A percentile compares a stretch with the other conserved stretches of the same genome.
phyloP scores from a whole-genome alignment of 2,113 vertebrate genomes.

The Leptosomus discolor region DNA sequence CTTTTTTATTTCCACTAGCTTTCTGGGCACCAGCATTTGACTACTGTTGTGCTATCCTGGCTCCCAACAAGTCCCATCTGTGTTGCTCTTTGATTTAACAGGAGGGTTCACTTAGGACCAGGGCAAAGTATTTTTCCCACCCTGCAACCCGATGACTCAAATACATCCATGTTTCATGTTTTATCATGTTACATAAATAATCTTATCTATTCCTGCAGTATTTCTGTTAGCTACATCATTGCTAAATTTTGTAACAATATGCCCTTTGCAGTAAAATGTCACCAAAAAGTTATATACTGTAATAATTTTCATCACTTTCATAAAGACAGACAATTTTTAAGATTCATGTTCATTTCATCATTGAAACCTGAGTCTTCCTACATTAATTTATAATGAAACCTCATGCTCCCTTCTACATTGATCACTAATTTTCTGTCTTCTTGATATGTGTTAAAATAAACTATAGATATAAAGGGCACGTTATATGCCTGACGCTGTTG shows the following conservation, averaged over 20 bases:
- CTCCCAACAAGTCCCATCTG: neutral
- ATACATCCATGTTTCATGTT: slow-evolving; percentile 35
- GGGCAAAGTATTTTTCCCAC: neutral
- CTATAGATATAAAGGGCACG: slow-evolving; percentile 65
- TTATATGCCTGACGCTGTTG: slow-evolving; percentile 47
- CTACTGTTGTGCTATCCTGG: neutral
- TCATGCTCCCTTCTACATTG: slow-evolving; percentile 53
- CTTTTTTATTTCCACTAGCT: neutral
- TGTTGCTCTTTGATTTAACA: neutral
- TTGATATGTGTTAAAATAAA: slow-evolving; percentile 72
- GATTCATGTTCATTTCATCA: slow-evolving; percentile 67
- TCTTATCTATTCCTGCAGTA: slow-evolving; percentile 22
- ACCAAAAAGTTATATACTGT: slow-evolving; percentile 65
- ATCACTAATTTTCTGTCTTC: slow-evolving; percentile 64
- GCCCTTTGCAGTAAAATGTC: slow-evolving; percentile 67
- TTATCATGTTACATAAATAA: slow-evolving; percentile 58
- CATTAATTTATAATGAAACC: slow-evolving; percentile 70
- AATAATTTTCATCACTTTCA: slow-evolving; percentile 64
- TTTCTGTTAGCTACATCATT: slow-evolving; percentile 39
- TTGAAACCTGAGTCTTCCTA: slow-evolving; percentile 45
- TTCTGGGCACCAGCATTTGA: neutral
- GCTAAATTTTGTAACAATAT: slow-evolving; percentile 63
- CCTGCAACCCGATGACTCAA: neutral
- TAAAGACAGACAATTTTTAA: slow-evolving; percentile 64
- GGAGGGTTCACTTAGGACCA: neutral